Percentiles rank a stretch among this genome's conserved stretches.
These are phyloP conservation scores for Lindbergichthys nudifrons DNA, from an alignment of 2,797 vertebrate genomes.

Conservation along the genomic window DNA sequence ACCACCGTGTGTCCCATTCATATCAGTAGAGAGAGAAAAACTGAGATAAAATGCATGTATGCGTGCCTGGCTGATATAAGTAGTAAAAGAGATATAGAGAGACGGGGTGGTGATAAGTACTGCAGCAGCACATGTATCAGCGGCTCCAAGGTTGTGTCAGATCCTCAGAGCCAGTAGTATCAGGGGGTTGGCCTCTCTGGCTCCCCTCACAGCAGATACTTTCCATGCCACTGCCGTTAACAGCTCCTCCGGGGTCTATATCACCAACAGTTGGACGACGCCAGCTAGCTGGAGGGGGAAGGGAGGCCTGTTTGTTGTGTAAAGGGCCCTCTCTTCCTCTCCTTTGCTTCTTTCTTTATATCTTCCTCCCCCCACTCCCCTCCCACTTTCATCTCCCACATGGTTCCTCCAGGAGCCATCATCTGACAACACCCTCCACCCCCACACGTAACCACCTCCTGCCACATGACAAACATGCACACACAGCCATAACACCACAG, in stretches of 20 bases:
- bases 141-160: conserved; percentile 57
- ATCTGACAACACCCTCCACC: conserved; percentile 81
- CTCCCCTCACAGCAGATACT: conserved; percentile 71
- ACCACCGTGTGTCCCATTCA: conserved; percentile 21
- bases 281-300: conserved; percentile 62
- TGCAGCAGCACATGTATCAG: conserved; percentile 52
- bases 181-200: conserved; percentile 67
- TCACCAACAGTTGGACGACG: conserved; percentile 79
- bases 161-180: conserved; percentile 56
- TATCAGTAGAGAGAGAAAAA: conserved; percentile 26
- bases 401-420: conserved; percentile 79
- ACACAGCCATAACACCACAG: conserved; percentile 70
- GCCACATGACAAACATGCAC: conserved; percentile 77
- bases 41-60: conserved; percentile 12
- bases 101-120: conserved; percentile 50
- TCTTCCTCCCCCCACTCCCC: conserved; percentile 68
- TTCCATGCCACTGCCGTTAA: conserved; percentile 77
- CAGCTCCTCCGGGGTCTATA: conserved; percentile 78
- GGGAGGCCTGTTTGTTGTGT: conserved; percentile 78
- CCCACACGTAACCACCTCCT: conserved; percentile 71
- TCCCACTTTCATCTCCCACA: conserved; percentile 76
- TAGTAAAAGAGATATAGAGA: not conserved
- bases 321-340: conserved; percentile 74
- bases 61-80: conserved; percentile 3
- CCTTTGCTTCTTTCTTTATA: conserved; percentile 70